Conservation (phyloP, 1,140 invertebrate species). For the Meloidogyne floridensis region DNA sequence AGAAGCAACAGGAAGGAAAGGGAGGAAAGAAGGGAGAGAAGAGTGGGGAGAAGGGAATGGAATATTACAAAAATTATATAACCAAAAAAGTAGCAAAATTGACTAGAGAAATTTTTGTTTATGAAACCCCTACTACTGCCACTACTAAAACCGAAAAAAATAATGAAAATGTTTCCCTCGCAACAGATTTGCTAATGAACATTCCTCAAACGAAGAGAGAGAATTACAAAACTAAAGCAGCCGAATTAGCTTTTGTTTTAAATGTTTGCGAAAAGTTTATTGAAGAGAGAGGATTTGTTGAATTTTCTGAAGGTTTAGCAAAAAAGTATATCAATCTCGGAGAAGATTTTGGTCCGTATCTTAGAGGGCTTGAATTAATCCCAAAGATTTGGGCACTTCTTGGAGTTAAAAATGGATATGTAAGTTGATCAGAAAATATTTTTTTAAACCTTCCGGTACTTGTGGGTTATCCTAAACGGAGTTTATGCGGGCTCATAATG, state of each 20-base stretch:
- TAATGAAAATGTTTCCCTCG: background rate
- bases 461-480: no score
- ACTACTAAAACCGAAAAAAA: background rate
- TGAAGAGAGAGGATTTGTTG: background rate
- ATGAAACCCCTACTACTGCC: background rate
- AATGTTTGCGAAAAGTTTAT: background rate
- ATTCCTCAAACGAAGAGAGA: background rate
- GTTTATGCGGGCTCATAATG: no score
- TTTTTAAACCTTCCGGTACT: background rate
- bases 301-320: background rate
- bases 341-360: background rate
- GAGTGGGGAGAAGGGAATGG: background rate
- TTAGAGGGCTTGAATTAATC: background rate
- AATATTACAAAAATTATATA: conserved; percentile 2
- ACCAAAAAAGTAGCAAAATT: background rate
- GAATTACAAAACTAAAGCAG: background rate
- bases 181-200: background rate
- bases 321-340: background rate
- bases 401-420: background rate
- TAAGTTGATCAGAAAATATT: background rate
- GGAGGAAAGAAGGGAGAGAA: background rate
- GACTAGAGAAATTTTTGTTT: background rate
- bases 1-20: background rate
- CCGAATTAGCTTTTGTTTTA: background rate
- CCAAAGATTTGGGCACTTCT: background rate